Evolutionary conservation across 2,797 vertebrate genomes (phyloP).

Genomic region (Meda fulgida): DNA sequence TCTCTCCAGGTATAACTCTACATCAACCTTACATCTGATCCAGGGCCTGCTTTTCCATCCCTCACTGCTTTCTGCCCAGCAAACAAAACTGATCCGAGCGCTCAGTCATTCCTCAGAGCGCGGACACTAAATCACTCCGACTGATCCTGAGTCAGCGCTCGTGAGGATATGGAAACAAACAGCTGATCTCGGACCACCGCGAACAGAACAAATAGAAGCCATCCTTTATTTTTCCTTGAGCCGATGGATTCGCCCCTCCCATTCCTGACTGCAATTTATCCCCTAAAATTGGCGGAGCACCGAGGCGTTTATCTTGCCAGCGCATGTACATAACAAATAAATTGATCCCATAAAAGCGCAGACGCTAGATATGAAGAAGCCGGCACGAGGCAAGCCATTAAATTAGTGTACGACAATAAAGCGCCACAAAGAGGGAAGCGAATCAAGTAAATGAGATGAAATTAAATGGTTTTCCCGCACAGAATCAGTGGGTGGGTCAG

Average conservation of each 20-base stretch:
- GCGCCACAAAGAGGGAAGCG: background rate
- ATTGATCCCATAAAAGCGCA: conserved; percentile 65
- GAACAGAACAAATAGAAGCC: conserved; percentile 10
- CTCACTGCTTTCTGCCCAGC: conserved; percentile 28
- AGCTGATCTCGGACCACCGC: conserved; percentile 31
- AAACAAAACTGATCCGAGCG: conserved; percentile 21
- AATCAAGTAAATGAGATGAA: conserved; percentile 13
- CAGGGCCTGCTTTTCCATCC: conserved; percentile 17
- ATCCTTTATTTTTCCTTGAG: conserved; percentile 28
- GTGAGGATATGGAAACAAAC: conserved; percentile 24
- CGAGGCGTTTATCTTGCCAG: conserved; percentile 68
- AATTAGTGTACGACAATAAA: conserved; percentile 53
- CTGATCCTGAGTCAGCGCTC: conserved; percentile 41
- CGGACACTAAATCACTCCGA: conserved; percentile 28
- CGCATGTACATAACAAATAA: conserved; percentile 65
- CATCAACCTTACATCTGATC: conserved; percentile 24
- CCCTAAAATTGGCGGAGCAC: conserved; percentile 27
- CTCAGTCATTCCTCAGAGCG: conserved; percentile 20
- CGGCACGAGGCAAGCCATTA: conserved; percentile 64
- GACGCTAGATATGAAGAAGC: conserved; percentile 65
- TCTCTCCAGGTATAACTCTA: conserved; percentile 14
- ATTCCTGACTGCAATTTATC: conserved; percentile 52
- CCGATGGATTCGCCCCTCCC: background rate
- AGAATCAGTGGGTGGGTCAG: background rate
- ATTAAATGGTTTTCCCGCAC: background rate